A percentile compares a stretch with the other conserved stretches of the same genome.
Conservation (phyloP, 2,888 invertebrate genomes). For the Zygaena filipendulae region DNA sequence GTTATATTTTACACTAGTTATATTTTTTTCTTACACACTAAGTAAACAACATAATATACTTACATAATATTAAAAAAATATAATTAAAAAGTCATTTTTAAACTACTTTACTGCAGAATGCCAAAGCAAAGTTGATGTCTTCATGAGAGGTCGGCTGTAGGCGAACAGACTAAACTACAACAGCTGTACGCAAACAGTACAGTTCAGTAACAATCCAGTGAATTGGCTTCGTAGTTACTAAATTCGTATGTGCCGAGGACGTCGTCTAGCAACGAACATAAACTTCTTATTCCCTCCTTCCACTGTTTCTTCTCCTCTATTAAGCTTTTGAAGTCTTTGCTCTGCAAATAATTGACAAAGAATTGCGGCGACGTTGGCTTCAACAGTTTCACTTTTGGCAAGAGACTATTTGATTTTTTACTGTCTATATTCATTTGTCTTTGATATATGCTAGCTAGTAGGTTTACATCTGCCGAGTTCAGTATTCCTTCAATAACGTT, state of each 20-base stretch:
- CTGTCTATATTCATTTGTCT: constrained; percentile 46
- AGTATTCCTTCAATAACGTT: constrained; percentile 74
- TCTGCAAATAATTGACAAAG: constrained; percentile 69
- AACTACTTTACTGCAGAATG: no score
- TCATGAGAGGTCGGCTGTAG: no score
- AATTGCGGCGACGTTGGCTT: constrained; percentile 59
- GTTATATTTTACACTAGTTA: no score
- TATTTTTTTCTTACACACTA: no score
- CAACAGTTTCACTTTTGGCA: constrained; percentile 24
- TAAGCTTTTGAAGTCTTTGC: constrained; percentile 69
- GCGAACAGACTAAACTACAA: no score
- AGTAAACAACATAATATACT: no score
- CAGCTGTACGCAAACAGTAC: no score
- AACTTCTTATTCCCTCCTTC: constrained; percentile 74
- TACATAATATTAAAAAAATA: no score
- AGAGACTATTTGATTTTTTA: constrained; percentile 24
- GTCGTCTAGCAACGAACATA: constrained; percentile 79
- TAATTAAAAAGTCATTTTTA: no score
- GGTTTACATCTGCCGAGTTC: constrained; percentile 69
- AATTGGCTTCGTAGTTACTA: constrained; percentile 62
- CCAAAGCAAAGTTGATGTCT: no score
- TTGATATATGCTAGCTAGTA: constrained; percentile 71
- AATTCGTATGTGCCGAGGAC: constrained; percentile 73
- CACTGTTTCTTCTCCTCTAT: constrained; percentile 72
- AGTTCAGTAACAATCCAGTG: constrained; percentile 79